Base-by-base conservation (phyloP, 2,797 vertebrate genomes). In the Bryconaethiops microstoma region DNA sequence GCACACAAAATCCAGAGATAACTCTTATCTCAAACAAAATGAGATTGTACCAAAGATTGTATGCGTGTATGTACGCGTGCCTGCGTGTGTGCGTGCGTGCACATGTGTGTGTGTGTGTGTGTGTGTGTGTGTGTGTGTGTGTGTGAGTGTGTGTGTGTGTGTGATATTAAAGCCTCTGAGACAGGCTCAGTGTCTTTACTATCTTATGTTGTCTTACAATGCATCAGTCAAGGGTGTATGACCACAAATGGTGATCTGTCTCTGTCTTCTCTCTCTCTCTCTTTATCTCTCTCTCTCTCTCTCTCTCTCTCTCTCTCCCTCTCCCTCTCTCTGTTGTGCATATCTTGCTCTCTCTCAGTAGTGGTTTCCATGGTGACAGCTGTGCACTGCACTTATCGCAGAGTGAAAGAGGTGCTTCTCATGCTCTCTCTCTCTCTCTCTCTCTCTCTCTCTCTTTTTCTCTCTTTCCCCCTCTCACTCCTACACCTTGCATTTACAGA, bases 341-440 rank as follows among this genome's bases (percentile, higher is more conserved):
- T 76, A 39, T 82, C 77, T 85, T 68, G 83, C 79, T 67, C 60
- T 77, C 67, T 75, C 82, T 64, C 63, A 68, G 59, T 79, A 83
- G 74, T 83, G 86, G 86, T 87, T 84, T 82, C 86, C 83, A 87
- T 87, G 86, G 86, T 86, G 84, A 87, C 83, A 87, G 84, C 84
- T 86, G 86, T 76, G 29, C 23, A 80, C 84, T 87, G 84, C 84
- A 86, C 76, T 74, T 78, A 83, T 85, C 45, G 76, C 78, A 81
- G 73, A 70, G 74, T 72, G 57, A 86, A 83, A 83, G 85, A 82
- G 57, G 77, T 78, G 80, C 77, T 79, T 82, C 65, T 83, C 69
- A 62, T 67, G 68, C 80, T 50, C 23, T 79, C 73, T 59, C 35
- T 73, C 59, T 65, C 64, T 52, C 35, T 8, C 59, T 63, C 77